These are phyloP conservation scores for Zaprionus africanus DNA, from an alignment of 1,140 invertebrate genomes.

Conservation along the genomic window DNA sequence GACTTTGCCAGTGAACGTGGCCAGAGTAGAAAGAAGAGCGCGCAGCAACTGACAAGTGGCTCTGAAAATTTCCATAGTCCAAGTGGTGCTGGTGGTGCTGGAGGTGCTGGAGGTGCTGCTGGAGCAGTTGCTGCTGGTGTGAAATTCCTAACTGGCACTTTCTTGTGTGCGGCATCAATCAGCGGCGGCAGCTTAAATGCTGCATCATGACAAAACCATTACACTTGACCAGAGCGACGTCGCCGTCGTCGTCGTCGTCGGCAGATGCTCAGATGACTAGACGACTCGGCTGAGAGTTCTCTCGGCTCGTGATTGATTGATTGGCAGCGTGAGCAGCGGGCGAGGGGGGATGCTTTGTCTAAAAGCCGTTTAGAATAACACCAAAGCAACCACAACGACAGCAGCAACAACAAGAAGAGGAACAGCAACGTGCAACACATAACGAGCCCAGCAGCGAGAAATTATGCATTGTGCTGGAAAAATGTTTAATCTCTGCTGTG, in stretches of 20 bases:
- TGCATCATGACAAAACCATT: conserved; percentile 83
- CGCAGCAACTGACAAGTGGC: conserved; percentile 55
- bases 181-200: conserved; percentile 80
- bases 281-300: conserved; percentile 52
- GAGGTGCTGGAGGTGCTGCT: not conserved
- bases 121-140: conserved; percentile 54
- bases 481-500: conserved; percentile 77
- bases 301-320: conserved; percentile 78
- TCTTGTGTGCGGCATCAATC: conserved; percentile 74
- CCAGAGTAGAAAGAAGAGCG: conserved; percentile 28
- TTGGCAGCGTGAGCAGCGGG: conserved; percentile 73
- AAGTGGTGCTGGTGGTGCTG: conserved; percentile 10
- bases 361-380: conserved; percentile 83
- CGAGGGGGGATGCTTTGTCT: conserved; percentile 61
- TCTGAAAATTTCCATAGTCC: conserved; percentile 66
- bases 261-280: conserved; percentile 80
- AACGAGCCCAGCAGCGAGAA: conserved; percentile 66
- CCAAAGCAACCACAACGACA: conserved; percentile 38
- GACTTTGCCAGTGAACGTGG: conserved; percentile 58
- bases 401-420: not conserved
- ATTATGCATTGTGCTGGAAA: conserved; percentile 73
- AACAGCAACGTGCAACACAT: conserved; percentile 20
- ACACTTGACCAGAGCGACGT: conserved; percentile 69
- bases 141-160: conserved; percentile 76
- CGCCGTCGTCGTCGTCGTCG: conserved; percentile 61